Evolutionary conservation across 2,113 vertebrate species (phyloP).

Genomic region (Calypte anna): DNA sequence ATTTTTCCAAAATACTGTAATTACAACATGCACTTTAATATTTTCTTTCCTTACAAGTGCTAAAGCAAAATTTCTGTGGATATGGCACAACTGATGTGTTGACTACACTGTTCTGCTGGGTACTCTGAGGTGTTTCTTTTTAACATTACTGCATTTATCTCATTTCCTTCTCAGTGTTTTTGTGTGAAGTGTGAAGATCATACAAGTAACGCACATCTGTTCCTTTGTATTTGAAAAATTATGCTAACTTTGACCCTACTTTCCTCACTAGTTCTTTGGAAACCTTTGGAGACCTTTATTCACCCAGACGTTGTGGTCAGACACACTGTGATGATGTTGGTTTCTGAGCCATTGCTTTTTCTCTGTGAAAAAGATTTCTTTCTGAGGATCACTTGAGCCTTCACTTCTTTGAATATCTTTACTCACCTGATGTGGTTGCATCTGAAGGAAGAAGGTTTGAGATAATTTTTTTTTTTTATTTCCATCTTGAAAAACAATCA

Average conservation of each 20-base stretch:
- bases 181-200: no score
- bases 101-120: no score
- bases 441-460: accelerated
- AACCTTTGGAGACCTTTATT: not conserved
- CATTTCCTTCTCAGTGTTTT: no score
- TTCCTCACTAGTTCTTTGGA: not conserved
- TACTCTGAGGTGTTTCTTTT: no score
- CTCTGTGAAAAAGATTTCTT: not conserved
- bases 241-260: not conserved
- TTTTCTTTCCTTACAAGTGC: no score
- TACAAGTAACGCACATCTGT: no score
- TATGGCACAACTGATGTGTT: no score
- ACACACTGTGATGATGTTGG: not conserved
- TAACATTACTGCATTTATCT: no score
- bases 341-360: not conserved
- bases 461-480: not conserved
- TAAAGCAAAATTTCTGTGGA: no score
- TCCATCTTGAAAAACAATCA: not conserved
- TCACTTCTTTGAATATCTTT: not conserved
- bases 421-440: not conserved
- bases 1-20: no score
- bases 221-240: not conserved
- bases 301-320: not conserved
- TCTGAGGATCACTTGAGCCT: not conserved
- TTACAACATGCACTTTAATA: no score